phyloP scores from a whole-genome alignment of 2,888 invertebrate species.

The Aromia moschata region DNA sequence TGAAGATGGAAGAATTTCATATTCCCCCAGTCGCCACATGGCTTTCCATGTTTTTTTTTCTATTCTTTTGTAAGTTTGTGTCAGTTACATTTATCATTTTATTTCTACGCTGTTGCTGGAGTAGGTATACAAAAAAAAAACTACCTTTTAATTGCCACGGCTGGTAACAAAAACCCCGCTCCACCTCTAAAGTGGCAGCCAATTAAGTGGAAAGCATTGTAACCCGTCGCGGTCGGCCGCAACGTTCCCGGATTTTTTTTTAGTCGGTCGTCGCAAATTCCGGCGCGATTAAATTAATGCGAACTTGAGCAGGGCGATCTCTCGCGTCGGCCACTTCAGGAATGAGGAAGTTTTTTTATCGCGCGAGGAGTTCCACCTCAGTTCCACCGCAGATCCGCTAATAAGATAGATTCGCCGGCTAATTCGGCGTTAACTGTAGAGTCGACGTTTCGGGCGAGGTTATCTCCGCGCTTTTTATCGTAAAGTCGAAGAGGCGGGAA shows the following conservation, averaged over 20 bases:
- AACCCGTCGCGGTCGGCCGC: not conserved
- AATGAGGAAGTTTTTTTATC: conserved; percentile 1
- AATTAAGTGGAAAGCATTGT: not conserved
- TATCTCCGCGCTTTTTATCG: not conserved
- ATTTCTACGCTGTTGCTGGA: no score
- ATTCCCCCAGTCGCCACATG: no score
- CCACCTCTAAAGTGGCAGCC: no score
- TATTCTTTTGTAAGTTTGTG: no score
- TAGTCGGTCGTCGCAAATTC: not conserved
- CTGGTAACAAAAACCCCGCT: no score
- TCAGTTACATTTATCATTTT: no score
- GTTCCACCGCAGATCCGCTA: not conserved
- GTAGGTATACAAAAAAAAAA: no score
- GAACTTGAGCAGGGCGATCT: not conserved
- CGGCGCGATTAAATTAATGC: conserved; percentile 5
- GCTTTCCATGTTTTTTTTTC: no score
- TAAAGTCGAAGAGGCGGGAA: not conserved
- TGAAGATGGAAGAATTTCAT: no score
- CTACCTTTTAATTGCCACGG: no score
- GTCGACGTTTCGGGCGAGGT: not conserved
- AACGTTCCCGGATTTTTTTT: not conserved
- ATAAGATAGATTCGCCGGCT: conserved; percentile 2
- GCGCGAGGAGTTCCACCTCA: not conserved
- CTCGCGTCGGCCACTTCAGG: conserved; percentile 3
- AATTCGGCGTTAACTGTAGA: not conserved